Conservation (phyloP, 2,888 invertebrate genomes). For the Caenorhabditis auriculariae region DNA sequence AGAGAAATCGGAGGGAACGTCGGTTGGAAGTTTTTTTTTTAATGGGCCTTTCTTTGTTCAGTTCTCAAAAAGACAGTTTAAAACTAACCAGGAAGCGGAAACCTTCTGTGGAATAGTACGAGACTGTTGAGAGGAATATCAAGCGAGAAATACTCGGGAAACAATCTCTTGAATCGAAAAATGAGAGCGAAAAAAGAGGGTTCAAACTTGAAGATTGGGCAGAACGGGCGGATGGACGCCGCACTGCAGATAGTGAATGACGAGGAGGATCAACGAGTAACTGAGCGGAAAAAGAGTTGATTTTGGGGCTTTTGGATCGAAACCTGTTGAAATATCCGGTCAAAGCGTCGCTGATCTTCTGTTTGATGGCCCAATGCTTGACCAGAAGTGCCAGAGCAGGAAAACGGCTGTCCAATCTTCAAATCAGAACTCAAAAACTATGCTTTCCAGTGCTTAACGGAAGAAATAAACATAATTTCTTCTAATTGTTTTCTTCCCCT, state of each 20-base stretch:
- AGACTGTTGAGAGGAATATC: conserved; percentile 22
- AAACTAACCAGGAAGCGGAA: no score
- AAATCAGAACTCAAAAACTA: conserved; percentile 9
- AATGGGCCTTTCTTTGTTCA: no score
- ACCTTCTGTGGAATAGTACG: no score
- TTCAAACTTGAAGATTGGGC: conserved; percentile 54
- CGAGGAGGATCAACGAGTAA: conserved; percentile 60
- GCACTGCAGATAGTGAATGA: conserved; percentile 60
- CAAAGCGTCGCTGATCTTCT: conserved; percentile 50
- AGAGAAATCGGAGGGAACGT: no score
- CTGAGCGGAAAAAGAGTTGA: no score
- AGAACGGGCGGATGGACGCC: conserved; percentile 52
- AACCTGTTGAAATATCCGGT: conserved; percentile 58
- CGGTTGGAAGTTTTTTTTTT: no score
- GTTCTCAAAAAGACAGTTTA: no score
- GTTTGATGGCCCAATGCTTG: conserved; percentile 61
- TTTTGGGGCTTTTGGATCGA: no score
- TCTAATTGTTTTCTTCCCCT: no score
- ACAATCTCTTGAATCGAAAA: conserved; percentile 27
- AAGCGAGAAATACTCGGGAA: conserved; percentile 41
- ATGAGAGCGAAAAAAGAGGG: not conserved
- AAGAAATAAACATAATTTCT: no score
- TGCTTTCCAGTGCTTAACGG: no score
- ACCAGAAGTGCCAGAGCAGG: conserved; percentile 54
- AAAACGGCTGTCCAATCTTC: conserved; percentile 55